Evolutionary conservation across 2,797 vertebrate species (phyloP).

Genomic region (Oreochromis grahami): DNA sequence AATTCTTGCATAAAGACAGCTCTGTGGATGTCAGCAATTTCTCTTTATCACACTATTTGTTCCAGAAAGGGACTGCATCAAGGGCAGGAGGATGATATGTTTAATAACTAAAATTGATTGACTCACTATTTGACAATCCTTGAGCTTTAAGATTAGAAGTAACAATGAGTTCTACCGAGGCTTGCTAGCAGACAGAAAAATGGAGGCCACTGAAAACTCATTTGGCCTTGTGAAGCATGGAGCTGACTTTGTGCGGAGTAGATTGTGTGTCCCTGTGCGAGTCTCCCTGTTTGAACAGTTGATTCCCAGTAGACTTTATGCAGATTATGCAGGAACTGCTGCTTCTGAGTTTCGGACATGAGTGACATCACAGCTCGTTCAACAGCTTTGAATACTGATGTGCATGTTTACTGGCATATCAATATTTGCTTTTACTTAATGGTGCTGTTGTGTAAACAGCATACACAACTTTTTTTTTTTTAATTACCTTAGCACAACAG

Average conservation of each 20-base stretch:
- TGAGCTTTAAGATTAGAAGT: not conserved
- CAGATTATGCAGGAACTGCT: not conserved
- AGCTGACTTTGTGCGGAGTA: constrained; percentile 2
- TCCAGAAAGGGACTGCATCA: not conserved
- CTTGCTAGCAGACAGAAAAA: not conserved
- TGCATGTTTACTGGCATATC: not conserved
- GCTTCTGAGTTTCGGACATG: not conserved
- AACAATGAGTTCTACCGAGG: not conserved
- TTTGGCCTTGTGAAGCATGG: not conserved
- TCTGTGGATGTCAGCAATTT: not conserved
- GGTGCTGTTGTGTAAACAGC: not conserved
- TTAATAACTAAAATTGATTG: not conserved
- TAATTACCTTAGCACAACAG: not conserved
- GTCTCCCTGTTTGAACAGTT: constrained; percentile 4
- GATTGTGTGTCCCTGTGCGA: not conserved
- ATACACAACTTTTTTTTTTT: not conserved
- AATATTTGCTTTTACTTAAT: not conserved
- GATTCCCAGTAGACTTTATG: not conserved
- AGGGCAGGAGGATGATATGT: not conserved
- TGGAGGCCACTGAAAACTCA: not conserved
- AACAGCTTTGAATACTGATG: not conserved
- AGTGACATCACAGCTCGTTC: not conserved
- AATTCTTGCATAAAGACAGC: not conserved
- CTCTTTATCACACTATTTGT: not conserved
- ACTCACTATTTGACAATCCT: not conserved